A percentile compares a stretch with the other conserved stretches of the same genome.
Evolutionary conservation across 2,113 vertebrate genomes (phyloP).

Genomic region (Protomyctophum bolini): DNA sequence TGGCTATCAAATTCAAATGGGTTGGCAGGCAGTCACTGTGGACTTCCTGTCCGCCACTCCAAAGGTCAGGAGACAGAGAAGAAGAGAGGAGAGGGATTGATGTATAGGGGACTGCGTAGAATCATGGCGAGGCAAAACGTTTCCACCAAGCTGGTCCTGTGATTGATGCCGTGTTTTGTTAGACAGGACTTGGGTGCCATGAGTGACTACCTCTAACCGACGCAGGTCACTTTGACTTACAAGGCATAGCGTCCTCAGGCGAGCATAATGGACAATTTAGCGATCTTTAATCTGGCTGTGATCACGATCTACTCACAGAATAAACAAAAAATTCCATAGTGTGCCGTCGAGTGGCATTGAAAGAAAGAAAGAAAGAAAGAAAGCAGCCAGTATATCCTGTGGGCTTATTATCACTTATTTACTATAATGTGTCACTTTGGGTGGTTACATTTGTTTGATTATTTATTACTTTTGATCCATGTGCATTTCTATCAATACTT

Average conservation of each 20-base stretch:
- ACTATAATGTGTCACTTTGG: too few species aligned
- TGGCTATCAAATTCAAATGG: conserved; percentile 39
- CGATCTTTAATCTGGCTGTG: conserved; percentile 26
- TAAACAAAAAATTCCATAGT: background rate
- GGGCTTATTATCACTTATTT: too few species aligned
- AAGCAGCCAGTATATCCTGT: too few species aligned
- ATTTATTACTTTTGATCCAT: too few species aligned
- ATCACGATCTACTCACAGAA: background rate
- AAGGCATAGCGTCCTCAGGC: conserved; percentile 24
- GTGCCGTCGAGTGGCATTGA: background rate
- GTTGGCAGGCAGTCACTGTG: conserved; percentile 37
- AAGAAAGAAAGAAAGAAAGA: too few species aligned
- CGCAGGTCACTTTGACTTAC: conserved; percentile 52
- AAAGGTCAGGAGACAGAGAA: conserved; percentile 25
- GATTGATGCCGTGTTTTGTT: conserved; percentile 66
- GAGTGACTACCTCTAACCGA: conserved; percentile 37
- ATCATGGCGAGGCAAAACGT: conserved; percentile 42
- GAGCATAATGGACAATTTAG: conserved; percentile 29
- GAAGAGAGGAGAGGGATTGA: conserved; percentile 13
- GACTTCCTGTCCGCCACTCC: conserved; percentile 16
- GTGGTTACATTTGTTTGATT: too few species aligned
- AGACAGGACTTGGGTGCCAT: conserved; percentile 43
- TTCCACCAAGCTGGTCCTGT: conserved; percentile 55
- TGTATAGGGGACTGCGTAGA: conserved; percentile 21
- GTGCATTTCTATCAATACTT: too few species aligned